Evolutionary conservation across 2,113 vertebrate genomes (phyloP).

Genomic region (Vulpes lagopus): DNA sequence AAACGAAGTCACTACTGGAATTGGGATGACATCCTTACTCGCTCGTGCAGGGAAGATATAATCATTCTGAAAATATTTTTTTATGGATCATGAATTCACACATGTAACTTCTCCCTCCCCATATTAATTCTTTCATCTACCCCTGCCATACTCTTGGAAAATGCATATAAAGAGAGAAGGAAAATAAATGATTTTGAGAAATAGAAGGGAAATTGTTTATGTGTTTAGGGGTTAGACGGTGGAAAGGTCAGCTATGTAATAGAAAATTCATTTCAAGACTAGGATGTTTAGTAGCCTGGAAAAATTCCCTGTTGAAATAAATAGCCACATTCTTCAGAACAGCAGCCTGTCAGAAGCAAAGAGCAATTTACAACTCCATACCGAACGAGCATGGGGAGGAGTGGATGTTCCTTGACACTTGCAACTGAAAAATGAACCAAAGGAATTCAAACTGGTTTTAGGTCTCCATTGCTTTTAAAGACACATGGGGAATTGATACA

Average conservation of each 20-base stretch:
- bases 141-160: background rate
- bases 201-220: conserved; percentile 59
- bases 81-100: conserved; percentile 41
- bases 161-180: background rate
- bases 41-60: background rate
- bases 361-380: conserved; percentile 21
- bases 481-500: background rate
- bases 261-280: conserved; percentile 66
- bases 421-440: conserved; percentile 13
- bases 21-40: background rate
- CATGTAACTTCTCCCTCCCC: background rate
- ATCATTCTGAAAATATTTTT: conserved; percentile 23
- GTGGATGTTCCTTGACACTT: background rate
- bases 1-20: background rate
- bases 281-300: conserved; percentile 64
- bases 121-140: background rate
- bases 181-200: conserved; percentile 62
- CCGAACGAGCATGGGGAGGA: background rate
- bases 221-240: conserved; percentile 46
- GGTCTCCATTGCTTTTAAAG: conserved; percentile 52
- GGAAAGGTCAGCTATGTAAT: conserved; percentile 65
- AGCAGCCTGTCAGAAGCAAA: conserved; percentile 6
- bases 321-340: conserved; percentile 23
- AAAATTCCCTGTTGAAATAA: conserved; percentile 62
- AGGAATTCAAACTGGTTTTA: conserved; percentile 29